A percentile compares a stretch with the other conserved stretches of the same genome.
Conservation (phyloP, 2,888 invertebrate species). For the Dendrolimus houi region DNA sequence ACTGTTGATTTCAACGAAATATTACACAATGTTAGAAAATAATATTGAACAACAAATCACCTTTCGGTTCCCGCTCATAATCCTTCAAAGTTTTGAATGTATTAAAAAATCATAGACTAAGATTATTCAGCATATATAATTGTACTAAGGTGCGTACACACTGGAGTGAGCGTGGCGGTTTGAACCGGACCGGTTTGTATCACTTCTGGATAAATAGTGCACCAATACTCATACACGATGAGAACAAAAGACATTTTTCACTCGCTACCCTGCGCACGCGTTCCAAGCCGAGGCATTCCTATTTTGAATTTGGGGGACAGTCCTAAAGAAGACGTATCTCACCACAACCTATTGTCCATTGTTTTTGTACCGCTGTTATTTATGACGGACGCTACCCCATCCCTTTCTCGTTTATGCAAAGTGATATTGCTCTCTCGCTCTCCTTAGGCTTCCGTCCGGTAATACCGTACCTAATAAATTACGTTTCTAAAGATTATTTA, state of each 20-base stretch:
- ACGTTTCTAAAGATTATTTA: slow-evolving; percentile 71
- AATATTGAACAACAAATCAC: no score
- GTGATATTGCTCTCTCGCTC: slow-evolving; percentile 29
- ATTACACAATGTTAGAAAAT: no score
- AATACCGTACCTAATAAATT: slow-evolving; percentile 68
- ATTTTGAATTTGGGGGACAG: slow-evolving; percentile 22
- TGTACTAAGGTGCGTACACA: no score
- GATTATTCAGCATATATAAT: no score
- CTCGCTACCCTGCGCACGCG: slow-evolving; percentile 6
- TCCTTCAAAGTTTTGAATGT: no score
- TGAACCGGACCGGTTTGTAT: no score
- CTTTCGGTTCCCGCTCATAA: no score
- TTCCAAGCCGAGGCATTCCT: slow-evolving; percentile 7
- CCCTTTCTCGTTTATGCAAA: slow-evolving; percentile 31
- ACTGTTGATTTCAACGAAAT: no score
- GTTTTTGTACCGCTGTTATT: slow-evolving; percentile 71
- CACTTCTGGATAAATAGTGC: no score
- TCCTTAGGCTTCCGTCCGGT: slow-evolving; percentile 62
- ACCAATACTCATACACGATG: no score
- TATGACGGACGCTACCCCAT: slow-evolving; percentile 60
- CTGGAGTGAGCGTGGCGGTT: no score
- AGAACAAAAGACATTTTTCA: not conserved
- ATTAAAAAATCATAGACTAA: no score
- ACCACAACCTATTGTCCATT: slow-evolving; percentile 74
- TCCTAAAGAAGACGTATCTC: slow-evolving; percentile 74